Base-by-base conservation (phyloP, 1,140 invertebrate species). In the Sminthurinus signatus region DNA sequence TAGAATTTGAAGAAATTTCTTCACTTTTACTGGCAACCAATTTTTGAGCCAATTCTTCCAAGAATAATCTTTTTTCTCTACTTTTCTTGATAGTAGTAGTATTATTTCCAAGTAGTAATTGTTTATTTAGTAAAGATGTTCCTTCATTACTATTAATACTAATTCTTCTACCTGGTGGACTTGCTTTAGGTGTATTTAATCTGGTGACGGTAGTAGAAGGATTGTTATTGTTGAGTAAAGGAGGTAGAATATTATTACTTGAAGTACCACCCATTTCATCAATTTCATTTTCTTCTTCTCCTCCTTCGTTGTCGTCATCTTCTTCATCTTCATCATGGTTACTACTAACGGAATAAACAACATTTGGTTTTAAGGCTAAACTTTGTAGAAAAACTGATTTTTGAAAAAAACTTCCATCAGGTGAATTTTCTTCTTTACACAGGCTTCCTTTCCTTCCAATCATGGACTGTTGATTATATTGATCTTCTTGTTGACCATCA, bases 351-450 rank as follows among this genome's bases (percentile, higher is more conserved):
- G 61, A 63, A 42, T 63, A 63, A 25, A 63, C 23, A 0, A 63
- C 61, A 51, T 63, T 63, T 25, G 63, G 63, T 39, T 60, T 21
- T 76, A 79, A 32, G 78, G 76, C 54, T 78, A 77, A 14, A 75
- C 70, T 25, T 65, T 66, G 44, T 17, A 52, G 32, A 73, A 80
- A 78, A 70, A 79, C 73, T 29, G 76, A 76, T 58, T 77, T 75
- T 56, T 56, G 56, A 27, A 10, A 15, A 28, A 27, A 27, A 27
- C 4, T 8, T 36, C 23, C 36, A 23, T 46, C 25, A 15, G 5
- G 5, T 15, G 15, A 5, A 14, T 42, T 2, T 4, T 59, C 36
- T 43, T 59, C 21, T 27, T 27, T 4, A 43, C 14, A 4, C 3
- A 44, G 2, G 15, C 23, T 46, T 46, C 17, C 2, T 44, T 44